A percentile compares a stretch with the other conserved stretches of the same genome.
phyloP scores from a whole-genome alignment of 2,797 vertebrate genomes.

The Ibycter americanus region DNA sequence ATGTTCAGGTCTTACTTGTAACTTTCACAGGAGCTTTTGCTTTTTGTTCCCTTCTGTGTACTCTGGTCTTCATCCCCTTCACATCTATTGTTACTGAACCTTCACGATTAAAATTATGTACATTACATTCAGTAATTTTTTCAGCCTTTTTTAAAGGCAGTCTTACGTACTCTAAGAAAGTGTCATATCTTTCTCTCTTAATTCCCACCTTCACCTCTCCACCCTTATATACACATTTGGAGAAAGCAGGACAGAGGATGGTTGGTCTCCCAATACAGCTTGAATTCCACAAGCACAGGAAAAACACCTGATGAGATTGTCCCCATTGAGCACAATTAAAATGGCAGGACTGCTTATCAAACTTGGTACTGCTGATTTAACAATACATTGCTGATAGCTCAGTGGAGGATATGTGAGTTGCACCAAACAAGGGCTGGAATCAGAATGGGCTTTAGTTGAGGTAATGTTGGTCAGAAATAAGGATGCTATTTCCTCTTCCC shows the following conservation, averaged over 20 bases:
- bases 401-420: accelerated
- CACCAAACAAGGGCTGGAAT: background rate
- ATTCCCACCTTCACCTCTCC: slow-evolving; percentile 1
- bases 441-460: background rate
- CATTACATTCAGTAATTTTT: background rate
- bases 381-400: background rate
- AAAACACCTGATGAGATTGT: background rate
- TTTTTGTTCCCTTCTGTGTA: background rate
- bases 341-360: background rate
- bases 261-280: slow-evolving; percentile 8
- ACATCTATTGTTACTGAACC: background rate
- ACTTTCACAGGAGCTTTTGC: background rate
- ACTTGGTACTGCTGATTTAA: background rate
- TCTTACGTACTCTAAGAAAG: background rate
- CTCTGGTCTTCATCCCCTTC: background rate
- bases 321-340: background rate
- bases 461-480: background rate
- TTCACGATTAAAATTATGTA: background rate
- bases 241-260: background rate
- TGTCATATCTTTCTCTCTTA: background rate
- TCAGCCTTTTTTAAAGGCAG: background rate
- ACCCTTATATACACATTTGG: background rate
- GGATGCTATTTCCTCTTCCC: background rate
- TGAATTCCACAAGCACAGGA: background rate
- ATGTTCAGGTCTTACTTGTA: background rate